Conservation (phyloP, 2,113 vertebrate genomes). For the Alexandromys fortis region DNA sequence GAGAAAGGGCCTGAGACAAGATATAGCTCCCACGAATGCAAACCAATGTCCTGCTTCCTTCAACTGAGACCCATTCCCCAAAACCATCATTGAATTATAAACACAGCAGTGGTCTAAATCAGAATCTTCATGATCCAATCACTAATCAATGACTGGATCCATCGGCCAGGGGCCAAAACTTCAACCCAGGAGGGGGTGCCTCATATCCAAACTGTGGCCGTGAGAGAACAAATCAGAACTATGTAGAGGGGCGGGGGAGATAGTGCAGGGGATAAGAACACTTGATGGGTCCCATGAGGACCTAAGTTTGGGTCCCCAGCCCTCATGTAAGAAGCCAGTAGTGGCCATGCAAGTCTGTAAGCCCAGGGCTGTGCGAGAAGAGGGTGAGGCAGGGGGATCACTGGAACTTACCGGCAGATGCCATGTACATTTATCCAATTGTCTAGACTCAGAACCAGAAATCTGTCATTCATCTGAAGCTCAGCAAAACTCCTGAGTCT, state of each 20-base stretch:
- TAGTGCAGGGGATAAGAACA: background rate
- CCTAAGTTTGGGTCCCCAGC: background rate
- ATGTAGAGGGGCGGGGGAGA: rapidly evolving
- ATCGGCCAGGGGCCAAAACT: background rate
- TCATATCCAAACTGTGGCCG: background rate
- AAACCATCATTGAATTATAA: background rate
- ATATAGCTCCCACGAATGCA: background rate
- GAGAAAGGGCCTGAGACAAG: background rate
- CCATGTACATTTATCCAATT: too few relatives aligned
- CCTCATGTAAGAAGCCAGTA: background rate
- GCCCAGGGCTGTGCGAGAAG: background rate
- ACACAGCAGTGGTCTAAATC: background rate
- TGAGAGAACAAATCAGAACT: rapidly evolving
- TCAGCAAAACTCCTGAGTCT: too few relatives aligned
- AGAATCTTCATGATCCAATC: background rate
- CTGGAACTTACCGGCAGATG: background rate
- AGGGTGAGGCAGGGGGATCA: background rate
- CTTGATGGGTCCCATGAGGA: background rate
- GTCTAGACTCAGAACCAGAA: background rate
- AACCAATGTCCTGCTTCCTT: background rate
- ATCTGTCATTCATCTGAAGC: background rate
- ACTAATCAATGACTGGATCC: background rate
- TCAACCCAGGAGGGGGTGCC: too few relatives aligned
- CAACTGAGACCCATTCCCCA: background rate
- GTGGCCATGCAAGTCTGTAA: background rate